Conservation (phyloP, 1,140 invertebrate genomes). For the Anoplophora glabripennis region DNA sequence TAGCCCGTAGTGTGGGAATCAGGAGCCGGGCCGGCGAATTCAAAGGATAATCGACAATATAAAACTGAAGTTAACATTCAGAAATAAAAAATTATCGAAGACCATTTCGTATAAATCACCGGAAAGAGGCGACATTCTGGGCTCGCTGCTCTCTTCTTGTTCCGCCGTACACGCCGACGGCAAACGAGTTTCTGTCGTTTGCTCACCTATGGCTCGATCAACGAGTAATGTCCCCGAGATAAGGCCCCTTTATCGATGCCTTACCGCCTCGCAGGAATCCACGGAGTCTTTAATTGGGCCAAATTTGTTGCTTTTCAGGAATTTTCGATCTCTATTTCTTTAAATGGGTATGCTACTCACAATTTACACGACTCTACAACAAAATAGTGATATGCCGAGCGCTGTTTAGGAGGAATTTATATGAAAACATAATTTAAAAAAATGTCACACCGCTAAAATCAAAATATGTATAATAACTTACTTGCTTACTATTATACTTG, state of each 20-base stretch:
- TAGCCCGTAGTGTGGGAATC: slow-evolving; percentile 44
- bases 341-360: no score
- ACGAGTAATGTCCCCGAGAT: slow-evolving; percentile 28
- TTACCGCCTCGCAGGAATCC: slow-evolving; percentile 31
- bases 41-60: slow-evolving; percentile 50
- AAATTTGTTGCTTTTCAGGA: slow-evolving; percentile 29
- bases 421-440: no score
- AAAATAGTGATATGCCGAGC: no score
- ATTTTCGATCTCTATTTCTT: slow-evolving; percentile 2
- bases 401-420: no score
- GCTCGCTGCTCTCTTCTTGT: slow-evolving; percentile 23
- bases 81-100: slow-evolving; percentile 50
- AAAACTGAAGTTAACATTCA: slow-evolving; percentile 50
- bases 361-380: no score
- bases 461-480: no score
- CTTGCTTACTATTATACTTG: no score
- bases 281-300: slow-evolving; percentile 26
- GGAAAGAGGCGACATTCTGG: slow-evolving; percentile 33
- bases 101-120: slow-evolving; percentile 49
- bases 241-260: slow-evolving; percentile 33
- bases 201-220: slow-evolving; percentile 34
- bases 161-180: background rate
- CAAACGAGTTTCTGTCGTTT: slow-evolving; percentile 39
- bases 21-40: slow-evolving; percentile 41
- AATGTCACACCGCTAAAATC: no score